Conservation (phyloP, 2,888 invertebrate genomes). For the Cephalotes varians region DNA sequence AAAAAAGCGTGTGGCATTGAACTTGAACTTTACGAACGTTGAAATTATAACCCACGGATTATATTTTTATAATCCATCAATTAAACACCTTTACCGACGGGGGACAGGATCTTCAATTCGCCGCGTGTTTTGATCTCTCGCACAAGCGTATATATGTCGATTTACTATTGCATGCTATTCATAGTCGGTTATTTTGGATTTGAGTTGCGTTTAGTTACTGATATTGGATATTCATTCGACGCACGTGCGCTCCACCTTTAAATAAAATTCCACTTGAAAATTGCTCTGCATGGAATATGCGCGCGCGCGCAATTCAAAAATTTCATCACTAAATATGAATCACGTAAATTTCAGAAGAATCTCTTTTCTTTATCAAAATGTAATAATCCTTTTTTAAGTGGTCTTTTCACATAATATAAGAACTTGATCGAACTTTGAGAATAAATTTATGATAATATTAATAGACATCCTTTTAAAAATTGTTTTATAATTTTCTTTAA, state of each 20-base stretch:
- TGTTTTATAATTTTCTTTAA: neutral
- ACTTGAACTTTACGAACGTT: conserved; percentile 19
- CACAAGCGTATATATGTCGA: neutral
- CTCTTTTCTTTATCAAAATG: neutral
- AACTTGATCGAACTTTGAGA: neutral
- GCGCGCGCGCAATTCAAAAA: neutral
- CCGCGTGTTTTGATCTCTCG: conserved; percentile 26
- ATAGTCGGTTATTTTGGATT: conserved; percentile 51
- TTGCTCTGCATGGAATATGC: neutral
- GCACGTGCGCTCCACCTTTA: conserved; percentile 32
- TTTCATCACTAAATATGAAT: neutral
- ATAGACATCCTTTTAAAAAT: neutral
- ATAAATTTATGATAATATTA: neutral
- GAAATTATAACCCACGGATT: neutral
- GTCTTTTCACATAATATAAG: neutral
- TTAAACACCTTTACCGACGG: conserved; percentile 6
- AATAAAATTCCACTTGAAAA: conserved; percentile 23
- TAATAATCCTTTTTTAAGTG: neutral
- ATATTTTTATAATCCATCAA: conserved; percentile 39
- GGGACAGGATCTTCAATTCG: neutral
- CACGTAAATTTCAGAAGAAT: neutral
- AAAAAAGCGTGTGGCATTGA: neutral
- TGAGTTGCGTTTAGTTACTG: conserved; percentile 45
- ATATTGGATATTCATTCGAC: conserved; percentile 33
- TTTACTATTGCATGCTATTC: conserved; percentile 45